Conservation (phyloP, 2,797 vertebrate genomes). For the Coccyzus lansbergi region DNA sequence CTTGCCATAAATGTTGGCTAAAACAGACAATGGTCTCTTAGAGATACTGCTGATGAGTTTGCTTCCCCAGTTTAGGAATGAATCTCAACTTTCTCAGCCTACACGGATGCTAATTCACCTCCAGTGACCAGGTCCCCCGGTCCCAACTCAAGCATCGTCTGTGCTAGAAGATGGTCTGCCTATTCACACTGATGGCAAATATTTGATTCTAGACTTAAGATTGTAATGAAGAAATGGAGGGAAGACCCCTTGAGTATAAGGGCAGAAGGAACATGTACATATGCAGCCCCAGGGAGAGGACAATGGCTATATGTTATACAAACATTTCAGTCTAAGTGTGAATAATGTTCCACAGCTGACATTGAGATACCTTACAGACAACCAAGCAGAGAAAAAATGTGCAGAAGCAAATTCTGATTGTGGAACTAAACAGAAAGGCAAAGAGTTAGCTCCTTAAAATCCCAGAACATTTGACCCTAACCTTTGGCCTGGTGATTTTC, state of each 20-base stretch:
- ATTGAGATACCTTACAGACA: background rate
- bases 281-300: background rate
- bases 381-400: background rate
- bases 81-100: background rate
- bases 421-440: constrained; percentile 18
- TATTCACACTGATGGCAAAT: background rate
- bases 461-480: constrained; percentile 41
- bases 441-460: constrained; percentile 4
- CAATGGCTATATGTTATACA: background rate
- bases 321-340: background rate
- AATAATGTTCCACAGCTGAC: background rate
- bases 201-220: background rate
- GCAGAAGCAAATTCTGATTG: background rate
- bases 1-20: background rate
- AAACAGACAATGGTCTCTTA: background rate
- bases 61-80: background rate
- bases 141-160: background rate
- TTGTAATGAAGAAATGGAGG: background rate
- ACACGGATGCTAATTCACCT: background rate
- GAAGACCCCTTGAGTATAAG: background rate
- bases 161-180: background rate
- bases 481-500: constrained; percentile 18
- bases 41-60: background rate
- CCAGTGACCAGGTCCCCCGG: background rate
- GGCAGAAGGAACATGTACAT: background rate